Evolutionary conservation across 2,888 invertebrate species (phyloP), one percentile per base, ranked within the genome.

Genomic region (Ichneumoninae sp.): DNA sequence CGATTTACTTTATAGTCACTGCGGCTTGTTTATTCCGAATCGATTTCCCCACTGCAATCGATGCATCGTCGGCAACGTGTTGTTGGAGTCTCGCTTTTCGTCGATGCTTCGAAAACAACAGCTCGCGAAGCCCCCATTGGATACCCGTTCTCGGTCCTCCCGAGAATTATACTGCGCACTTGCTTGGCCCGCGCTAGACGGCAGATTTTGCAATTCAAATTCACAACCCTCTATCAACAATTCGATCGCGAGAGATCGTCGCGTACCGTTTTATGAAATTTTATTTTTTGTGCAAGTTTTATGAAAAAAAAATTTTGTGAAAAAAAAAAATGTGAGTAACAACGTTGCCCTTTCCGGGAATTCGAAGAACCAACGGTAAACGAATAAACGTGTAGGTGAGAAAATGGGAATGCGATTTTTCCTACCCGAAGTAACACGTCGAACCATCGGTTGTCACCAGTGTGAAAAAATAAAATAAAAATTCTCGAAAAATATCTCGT

Each of bases 351-450:
- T 6, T 52, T 19, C 52, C 2, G 7, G 52, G 7, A 19, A 30
- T 77, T 71, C 60, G 77, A 40, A 40, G 40, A 40, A 40, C 40
- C 60, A 1, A 1, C 54, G 57, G 50, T 72, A 65, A 68, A 44
- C 26, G 40, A 47, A 52, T 16, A 50, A 22, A 44, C n/a, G 50
- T n/a, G 52, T 52, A 19, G n/a, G 52, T n/a, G 62, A n/a, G 22
- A 68, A 77, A 77, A 57, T 33, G 60, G 40, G 57, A 68, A 57
- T 77, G 47, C 68, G 47, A 78, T 52, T 54, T 62, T 71, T 36
- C n/a, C 40, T 40, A 52, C 16, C 50, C 13, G 62, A 8, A 33
- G 47, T 65, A 36, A 78, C 62, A 47, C 62, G 62, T 78, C 70
- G 52, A 52, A 52, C 3, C 8, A 22, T 8, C 16, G 52, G n/a